Conservation (phyloP, 2,797 vertebrate species). For the Rhadinocentrus ornatus region DNA sequence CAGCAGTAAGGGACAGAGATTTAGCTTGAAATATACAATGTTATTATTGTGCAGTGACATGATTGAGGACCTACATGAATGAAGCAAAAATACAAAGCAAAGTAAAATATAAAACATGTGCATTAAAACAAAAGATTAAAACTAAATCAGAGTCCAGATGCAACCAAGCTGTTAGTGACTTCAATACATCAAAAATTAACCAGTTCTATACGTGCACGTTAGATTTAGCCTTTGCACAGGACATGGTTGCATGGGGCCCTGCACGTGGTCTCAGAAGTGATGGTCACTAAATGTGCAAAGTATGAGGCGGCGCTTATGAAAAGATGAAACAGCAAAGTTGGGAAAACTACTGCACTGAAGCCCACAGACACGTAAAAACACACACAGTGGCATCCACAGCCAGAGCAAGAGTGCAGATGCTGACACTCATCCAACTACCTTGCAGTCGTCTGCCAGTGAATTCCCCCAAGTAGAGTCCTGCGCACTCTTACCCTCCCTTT, state of each 20-base stretch:
- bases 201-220: constrained; percentile 6
- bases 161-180: constrained; percentile 59
- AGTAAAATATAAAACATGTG: constrained; percentile 37
- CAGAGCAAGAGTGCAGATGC: constrained; percentile 34
- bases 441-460: constrained; percentile 85
- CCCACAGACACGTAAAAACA: constrained; percentile 55
- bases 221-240: constrained; percentile 11
- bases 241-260: constrained; percentile 72
- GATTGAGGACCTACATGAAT: constrained; percentile 29
- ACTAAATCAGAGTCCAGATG: constrained; percentile 59
- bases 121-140: constrained; percentile 41
- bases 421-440: constrained; percentile 82
- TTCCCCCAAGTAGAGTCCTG: constrained; percentile 85
- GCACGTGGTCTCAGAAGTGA: constrained; percentile 36
- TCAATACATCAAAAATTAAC: constrained; percentile 25
- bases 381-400: constrained; percentile 39
- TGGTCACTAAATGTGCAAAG: constrained; percentile 41
- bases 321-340: constrained; percentile 53
- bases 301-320: constrained; percentile 42
- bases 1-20: constrained; percentile 7
- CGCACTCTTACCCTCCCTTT: constrained; percentile 81
- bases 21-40: constrained; percentile 3
- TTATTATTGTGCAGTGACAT: constrained; percentile 21
- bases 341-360: constrained; percentile 55
- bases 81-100: constrained; percentile 31